These are phyloP conservation scores for Caenorhabditis sinica DNA, from an alignment of 2,888 invertebrate genomes.

Conservation along the genomic window DNA sequence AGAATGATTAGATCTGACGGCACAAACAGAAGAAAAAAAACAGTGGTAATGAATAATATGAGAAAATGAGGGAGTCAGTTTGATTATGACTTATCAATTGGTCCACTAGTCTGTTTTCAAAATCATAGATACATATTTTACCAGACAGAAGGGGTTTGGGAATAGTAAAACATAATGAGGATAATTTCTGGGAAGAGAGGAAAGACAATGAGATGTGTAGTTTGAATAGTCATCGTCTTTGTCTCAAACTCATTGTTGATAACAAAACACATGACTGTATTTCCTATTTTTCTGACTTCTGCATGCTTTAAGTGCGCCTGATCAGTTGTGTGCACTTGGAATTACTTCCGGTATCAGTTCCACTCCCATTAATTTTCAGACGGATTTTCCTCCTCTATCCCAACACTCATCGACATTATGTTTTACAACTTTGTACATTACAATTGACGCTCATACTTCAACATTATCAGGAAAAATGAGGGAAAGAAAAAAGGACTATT, in stretches of 20 bases:
- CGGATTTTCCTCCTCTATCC: neutral
- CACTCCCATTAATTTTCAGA: conserved; percentile 8
- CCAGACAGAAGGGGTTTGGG: neutral
- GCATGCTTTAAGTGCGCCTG: conserved; percentile 31
- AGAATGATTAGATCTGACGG: conserved; percentile 15
- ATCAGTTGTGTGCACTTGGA: conserved; percentile 14
- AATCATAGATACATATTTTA: conserved; percentile 7
- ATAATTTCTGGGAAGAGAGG: neutral
- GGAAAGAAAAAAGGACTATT: conserved; percentile 1
- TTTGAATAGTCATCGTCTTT: conserved; percentile 35
- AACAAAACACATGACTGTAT: conserved; percentile 59
- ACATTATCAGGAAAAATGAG: conserved; percentile 45
- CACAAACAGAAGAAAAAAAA: conserved; percentile 3
- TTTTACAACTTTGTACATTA: conserved; percentile 56
- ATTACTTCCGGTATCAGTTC: conserved; percentile 25
- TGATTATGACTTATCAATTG: conserved; percentile 59
- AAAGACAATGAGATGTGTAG: conserved; percentile 38
- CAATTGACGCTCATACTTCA: conserved; percentile 50
- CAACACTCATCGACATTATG: conserved; percentile 18
- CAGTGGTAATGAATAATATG: conserved; percentile 7
- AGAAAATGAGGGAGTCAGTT: neutral
- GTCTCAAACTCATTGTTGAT: conserved; percentile 37
- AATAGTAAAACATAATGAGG: conserved; percentile 1
- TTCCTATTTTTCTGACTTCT: conserved; percentile 49
- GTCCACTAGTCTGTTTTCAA: conserved; percentile 12